Conservation (phyloP, 2,797 vertebrate genomes). For the Myoxocephalus aenaeus region DNA sequence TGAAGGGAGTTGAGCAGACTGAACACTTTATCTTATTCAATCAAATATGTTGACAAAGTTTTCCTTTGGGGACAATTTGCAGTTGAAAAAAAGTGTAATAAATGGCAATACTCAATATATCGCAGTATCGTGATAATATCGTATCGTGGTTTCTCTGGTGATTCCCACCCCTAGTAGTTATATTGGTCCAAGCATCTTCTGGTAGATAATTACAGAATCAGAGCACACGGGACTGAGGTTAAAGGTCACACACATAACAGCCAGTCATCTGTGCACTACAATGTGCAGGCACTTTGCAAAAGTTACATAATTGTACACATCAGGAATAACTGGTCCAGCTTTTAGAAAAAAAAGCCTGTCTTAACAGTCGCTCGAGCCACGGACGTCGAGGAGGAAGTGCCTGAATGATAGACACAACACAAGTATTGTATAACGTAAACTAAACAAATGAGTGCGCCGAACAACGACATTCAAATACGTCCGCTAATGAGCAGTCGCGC, state of each 20-base stretch:
- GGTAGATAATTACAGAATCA: neutral
- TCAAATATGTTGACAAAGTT: too few species aligned
- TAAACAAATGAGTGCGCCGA: accelerated
- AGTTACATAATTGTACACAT: neutral
- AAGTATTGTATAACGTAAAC: neutral
- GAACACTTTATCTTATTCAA: too few species aligned
- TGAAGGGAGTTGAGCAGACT: too few species aligned
- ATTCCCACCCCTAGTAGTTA: too few species aligned
- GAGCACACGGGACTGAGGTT: neutral
- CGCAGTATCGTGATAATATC: too few species aligned
- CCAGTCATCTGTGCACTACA: neutral
- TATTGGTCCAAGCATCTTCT: neutral
- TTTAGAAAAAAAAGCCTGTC: too few species aligned
- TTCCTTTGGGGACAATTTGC: too few species aligned
- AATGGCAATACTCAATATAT: too few species aligned
- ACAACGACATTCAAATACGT: neutral
- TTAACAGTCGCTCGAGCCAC: neutral
- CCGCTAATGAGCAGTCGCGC: neutral
- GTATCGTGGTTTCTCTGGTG: too few species aligned
- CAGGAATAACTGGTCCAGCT: too few species aligned
- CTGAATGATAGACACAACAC: neutral
- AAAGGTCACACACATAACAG: neutral
- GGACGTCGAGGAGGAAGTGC: neutral
- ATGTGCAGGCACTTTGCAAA: neutral
- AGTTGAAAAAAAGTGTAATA: too few species aligned